phyloP scores from a whole-genome alignment of 2,888 invertebrate genomes.

The Branchipolynoe longqiensis region DNA sequence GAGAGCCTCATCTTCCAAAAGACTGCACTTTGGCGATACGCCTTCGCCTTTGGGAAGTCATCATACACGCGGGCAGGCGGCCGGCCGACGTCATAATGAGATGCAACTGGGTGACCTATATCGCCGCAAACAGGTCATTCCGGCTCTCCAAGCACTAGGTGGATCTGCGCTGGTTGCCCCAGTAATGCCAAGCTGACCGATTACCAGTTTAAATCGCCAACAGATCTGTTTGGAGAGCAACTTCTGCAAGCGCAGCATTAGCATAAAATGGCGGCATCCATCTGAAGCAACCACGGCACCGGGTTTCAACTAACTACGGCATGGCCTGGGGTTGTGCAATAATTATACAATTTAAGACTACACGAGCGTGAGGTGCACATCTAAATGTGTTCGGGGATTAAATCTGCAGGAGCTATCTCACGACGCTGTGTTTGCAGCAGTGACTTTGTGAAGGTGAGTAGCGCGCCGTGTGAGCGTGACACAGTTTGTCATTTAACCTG shows the following conservation, averaged over 20 bases:
- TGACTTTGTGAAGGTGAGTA: slow-evolving; percentile 27
- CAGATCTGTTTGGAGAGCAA: not conserved
- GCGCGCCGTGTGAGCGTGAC: not conserved
- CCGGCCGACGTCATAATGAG: slow-evolving; percentile 26
- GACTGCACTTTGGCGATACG: slow-evolving; percentile 35
- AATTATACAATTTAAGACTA: not conserved
- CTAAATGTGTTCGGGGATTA: not conserved
- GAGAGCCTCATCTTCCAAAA: slow-evolving; percentile 23
- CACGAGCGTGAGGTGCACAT: not conserved
- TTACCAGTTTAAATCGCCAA: not conserved
- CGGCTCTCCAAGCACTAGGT: not conserved
- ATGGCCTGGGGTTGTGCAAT: not conserved
- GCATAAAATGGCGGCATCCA: slow-evolving; percentile 52
- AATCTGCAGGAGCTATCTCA: not conserved
- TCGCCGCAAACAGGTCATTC: not conserved
- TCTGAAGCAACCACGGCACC: slow-evolving; percentile 24
- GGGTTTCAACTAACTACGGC: not conserved
- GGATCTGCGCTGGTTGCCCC: no score
- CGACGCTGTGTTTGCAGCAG: not conserved
- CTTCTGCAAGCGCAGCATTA: slow-evolving; percentile 40
- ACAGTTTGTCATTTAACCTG: not conserved
- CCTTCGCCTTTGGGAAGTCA: slow-evolving; percentile 32
- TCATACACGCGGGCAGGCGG: not conserved
- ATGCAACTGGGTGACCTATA: slow-evolving; percentile 40
- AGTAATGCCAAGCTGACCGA: no score